Evolutionary conservation across 2,797 vertebrate species (phyloP).

Genomic region (Chromobotia macracanthus): DNA sequence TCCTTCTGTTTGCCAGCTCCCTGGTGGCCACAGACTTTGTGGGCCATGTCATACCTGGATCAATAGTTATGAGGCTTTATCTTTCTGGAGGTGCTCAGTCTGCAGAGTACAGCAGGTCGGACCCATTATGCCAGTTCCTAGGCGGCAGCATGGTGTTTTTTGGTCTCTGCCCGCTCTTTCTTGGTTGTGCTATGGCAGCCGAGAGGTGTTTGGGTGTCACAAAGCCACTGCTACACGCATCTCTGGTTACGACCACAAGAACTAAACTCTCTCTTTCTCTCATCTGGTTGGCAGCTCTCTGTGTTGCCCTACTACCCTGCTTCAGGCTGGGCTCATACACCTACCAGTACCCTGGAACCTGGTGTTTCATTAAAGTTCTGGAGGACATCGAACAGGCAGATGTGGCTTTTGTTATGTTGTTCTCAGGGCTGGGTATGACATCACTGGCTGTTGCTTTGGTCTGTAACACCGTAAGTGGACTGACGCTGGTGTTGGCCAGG

Average conservation of each 20-base stretch:
- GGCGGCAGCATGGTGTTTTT: slow-evolving; percentile 92
- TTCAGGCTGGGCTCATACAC: slow-evolving; percentile 81
- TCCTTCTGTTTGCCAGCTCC: slow-evolving; percentile 85
- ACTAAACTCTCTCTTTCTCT: slow-evolving; percentile 76
- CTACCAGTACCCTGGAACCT: slow-evolving; percentile 84
- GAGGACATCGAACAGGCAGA: slow-evolving; percentile 70
- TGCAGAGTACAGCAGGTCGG: slow-evolving; percentile 62
- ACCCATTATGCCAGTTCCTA: slow-evolving; percentile 83
- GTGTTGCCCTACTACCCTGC: slow-evolving; percentile 83
- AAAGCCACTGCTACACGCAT: slow-evolving; percentile 82
- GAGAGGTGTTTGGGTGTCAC: slow-evolving; percentile 89
- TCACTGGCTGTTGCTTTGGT: slow-evolving; percentile 81
- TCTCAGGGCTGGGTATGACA: slow-evolving; percentile 83
- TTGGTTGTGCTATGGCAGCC: slow-evolving; percentile 88
- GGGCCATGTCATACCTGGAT: slow-evolving; percentile 85
- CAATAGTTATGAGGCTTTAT: slow-evolving; percentile 84
- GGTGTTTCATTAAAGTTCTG: slow-evolving; percentile 87
- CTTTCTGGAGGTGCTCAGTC: slow-evolving; percentile 62
- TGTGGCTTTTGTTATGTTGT: slow-evolving; percentile 80
- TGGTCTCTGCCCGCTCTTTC: slow-evolving; percentile 87
- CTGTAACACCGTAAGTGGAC: slow-evolving; percentile 87
- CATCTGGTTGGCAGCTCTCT: slow-evolving; percentile 79
- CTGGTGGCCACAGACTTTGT: slow-evolving; percentile 85
- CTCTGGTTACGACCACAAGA: slow-evolving; percentile 80
- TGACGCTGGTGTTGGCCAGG: slow-evolving; percentile 81